These are phyloP conservation scores for Centruroides vittatus DNA, from an alignment of 1,140 invertebrate species.

Conservation along the genomic window DNA sequence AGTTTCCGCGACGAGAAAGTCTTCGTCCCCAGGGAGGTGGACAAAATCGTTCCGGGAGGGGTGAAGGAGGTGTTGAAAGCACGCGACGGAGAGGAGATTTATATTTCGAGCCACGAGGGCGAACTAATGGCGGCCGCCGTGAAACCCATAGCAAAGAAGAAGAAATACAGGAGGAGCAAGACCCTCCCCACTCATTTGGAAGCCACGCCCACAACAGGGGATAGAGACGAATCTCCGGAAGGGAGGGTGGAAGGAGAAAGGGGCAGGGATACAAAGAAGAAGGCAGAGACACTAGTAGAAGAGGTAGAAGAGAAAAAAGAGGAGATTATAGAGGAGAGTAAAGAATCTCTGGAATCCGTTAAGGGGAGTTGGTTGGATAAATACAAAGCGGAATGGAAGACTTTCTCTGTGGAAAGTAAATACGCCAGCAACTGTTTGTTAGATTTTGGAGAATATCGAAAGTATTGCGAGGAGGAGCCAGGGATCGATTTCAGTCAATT, in stretches of 20 bases:
- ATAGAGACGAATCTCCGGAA: neutral
- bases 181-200: slow-evolving; percentile 5
- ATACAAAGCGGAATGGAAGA: too few species aligned
- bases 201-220: neutral
- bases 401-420: too few species aligned
- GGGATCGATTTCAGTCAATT: too few species aligned
- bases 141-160: slow-evolving; percentile 3
- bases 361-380: too few species aligned
- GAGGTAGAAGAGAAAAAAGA: too few species aligned
- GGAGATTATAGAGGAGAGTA: too few species aligned
- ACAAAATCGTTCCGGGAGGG: slow-evolving; percentile 13
- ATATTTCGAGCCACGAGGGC: slow-evolving; percentile 10
- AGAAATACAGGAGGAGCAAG: neutral
- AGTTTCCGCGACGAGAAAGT: slow-evolving; percentile 3
- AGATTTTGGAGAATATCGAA: too few species aligned
- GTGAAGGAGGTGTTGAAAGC: slow-evolving; percentile 22
- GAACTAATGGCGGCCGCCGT: slow-evolving; percentile 1
- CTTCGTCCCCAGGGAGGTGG: slow-evolving; percentile 13
- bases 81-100: slow-evolving; percentile 41
- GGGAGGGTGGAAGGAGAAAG: neutral
- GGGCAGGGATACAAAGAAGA: neutral
- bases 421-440: too few species aligned
- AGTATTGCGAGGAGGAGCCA: too few species aligned
- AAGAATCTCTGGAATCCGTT: too few species aligned
- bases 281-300: neutral